These are phyloP conservation scores for Brachymystax lenok DNA, from an alignment of 2,797 vertebrate species.

Conservation along the genomic window DNA sequence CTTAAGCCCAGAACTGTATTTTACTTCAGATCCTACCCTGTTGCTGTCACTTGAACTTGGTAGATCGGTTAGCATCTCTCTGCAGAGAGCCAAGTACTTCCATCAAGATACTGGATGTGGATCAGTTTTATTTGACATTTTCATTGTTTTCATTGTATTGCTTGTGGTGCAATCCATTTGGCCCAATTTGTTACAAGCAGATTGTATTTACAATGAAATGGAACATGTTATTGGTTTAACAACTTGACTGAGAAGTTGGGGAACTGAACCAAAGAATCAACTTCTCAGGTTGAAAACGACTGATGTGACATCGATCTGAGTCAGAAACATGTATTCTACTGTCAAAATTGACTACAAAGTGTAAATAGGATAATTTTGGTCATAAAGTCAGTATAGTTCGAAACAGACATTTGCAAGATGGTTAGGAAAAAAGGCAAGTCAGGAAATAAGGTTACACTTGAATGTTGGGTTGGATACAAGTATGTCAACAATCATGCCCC, in stretches of 20 bases:
- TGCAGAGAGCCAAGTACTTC: neutral
- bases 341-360: too few relatives aligned
- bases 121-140: neutral
- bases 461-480: too few relatives aligned
- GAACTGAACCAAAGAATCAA: too few relatives aligned
- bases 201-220: slow-evolving; percentile 6
- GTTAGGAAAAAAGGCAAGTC: too few relatives aligned
- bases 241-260: neutral
- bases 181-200: neutral
- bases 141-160: neutral
- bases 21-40: neutral
- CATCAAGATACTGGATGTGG: neutral
- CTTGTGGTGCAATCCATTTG: slow-evolving; percentile 1
- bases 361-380: too few relatives aligned
- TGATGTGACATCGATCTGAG: too few relatives aligned
- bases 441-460: too few relatives aligned
- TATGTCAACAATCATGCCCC: too few relatives aligned
- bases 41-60: neutral
- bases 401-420: too few relatives aligned
- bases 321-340: too few relatives aligned
- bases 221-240: slow-evolving; percentile 2
- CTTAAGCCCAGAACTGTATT: neutral
- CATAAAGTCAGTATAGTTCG: too few relatives aligned
- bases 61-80: neutral
- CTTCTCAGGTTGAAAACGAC: too few relatives aligned